Base-by-base conservation (phyloP, 2,113 vertebrate species). In the Nycticebus coucang region DNA sequence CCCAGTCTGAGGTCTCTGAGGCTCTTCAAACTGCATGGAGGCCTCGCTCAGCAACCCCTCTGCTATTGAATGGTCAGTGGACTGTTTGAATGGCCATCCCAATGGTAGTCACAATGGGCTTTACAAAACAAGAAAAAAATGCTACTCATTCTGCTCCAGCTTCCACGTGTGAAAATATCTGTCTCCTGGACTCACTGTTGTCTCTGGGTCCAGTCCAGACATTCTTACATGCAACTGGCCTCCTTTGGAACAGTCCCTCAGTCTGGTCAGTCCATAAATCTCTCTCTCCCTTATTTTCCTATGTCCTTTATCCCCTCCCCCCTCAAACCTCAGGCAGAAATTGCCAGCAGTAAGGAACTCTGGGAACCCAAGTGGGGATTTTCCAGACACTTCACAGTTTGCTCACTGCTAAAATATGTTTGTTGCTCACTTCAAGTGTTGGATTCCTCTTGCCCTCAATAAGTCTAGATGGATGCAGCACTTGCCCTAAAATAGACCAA, bases 361-460 rank as follows among this genome's bases (percentile, higher is more conserved):
- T 55, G 72, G 88, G 68, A 90, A 88, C 5, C 9, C 89, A 91
- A 92, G 78, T 62, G 35, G 82, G 45, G 22, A 81, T 94, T 85
- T 80, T 90, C 57, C 35, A 81, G 89, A 96, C 18, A 84, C 14
- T 92, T 94, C 37, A 33, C 50, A 10, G 68, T 95, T 93, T 59
- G 37, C 45, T 97, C 78, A 55, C 24, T 81, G 62, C n/a, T 77
- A 91, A 91, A 94, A 96, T 82, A 85, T 95, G 66, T 66, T 37
- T 92, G 91, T 92, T 93, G 28, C 62, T 93, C 86, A 69, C 24
- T 87, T 84, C 77, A 93, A 94, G 30, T 93, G 15, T 68, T 93
- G 35, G 26, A 90, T 87, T 93, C 26, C 53, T 87, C 59, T 84
- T 96, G 69, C 41, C 26, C 41, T 95, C 66, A 53, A 59, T 93